Percentiles rank a stretch among this genome's conserved stretches.
Conservation (phyloP, 2,888 invertebrate species). For the Agrochola circellaris region DNA sequence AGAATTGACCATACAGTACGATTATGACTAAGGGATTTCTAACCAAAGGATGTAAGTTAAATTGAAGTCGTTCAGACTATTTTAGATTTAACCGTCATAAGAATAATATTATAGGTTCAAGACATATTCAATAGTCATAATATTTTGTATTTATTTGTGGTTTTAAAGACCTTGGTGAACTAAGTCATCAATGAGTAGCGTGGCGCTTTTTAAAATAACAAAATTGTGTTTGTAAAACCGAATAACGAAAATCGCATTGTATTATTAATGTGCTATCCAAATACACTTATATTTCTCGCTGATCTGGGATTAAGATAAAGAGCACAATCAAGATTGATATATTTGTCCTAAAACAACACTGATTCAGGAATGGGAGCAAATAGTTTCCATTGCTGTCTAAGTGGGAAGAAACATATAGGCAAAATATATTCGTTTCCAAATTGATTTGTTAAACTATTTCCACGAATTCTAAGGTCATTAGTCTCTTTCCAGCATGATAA, state of each 20-base stretch:
- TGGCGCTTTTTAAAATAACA: slow-evolving; percentile 29
- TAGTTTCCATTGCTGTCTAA: slow-evolving; percentile 5
- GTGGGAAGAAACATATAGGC: slow-evolving; percentile 2
- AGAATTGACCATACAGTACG: slow-evolving; percentile 6
- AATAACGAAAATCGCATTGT: neutral
- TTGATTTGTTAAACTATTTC: slow-evolving; percentile 15
- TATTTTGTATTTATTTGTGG: slow-evolving; percentile 36
- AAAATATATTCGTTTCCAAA: slow-evolving; percentile 16
- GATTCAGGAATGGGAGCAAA: slow-evolving; percentile 30
- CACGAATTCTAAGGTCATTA: slow-evolving; percentile 17
- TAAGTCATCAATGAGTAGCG: slow-evolving; percentile 3
- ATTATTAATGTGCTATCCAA: slow-evolving; percentile 3
- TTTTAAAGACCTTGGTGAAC: slow-evolving; percentile 23
- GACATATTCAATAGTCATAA: slow-evolving; percentile 4
- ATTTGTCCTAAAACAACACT: slow-evolving; percentile 51
- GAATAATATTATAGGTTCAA: neutral
- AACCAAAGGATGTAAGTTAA: slow-evolving; percentile 7
- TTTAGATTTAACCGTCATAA: slow-evolving; percentile 19
- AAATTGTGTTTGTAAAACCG: neutral
- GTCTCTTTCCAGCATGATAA: neutral
- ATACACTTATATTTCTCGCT: slow-evolving; percentile 23
- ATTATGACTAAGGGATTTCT: slow-evolving; percentile 32
- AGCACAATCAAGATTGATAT: slow-evolving; percentile 32
- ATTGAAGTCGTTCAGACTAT: slow-evolving; percentile 11
- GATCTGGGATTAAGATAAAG: slow-evolving; percentile 20